Conservation (phyloP, 1,140 invertebrate genomes). For the Hycleus cichorii region DNA sequence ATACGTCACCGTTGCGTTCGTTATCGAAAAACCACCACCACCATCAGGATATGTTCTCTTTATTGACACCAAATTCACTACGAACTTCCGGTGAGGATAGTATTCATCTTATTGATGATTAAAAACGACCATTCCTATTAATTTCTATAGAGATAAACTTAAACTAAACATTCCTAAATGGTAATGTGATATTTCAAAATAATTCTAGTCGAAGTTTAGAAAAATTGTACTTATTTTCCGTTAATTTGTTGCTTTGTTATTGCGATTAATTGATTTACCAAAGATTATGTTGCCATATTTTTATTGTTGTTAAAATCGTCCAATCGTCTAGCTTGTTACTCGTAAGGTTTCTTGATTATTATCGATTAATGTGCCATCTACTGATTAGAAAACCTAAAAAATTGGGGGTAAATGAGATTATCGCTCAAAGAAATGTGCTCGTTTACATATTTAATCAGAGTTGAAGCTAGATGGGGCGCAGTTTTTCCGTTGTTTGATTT, state of each 20-base stretch:
- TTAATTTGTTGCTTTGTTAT: neutral
- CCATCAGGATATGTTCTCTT: conserved; percentile 36
- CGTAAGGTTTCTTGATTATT: no score
- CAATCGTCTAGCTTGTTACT: no score
- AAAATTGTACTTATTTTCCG: conserved; percentile 5
- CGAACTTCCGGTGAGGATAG: conserved; percentile 35
- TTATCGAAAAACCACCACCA: conserved; percentile 28
- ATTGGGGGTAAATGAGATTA: no score
- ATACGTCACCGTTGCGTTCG: conserved; percentile 31
- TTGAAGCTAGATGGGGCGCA: no score
- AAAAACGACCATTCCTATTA: neutral
- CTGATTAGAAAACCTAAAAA: no score
- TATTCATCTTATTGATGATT: conserved; percentile 34
- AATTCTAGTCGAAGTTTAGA: conserved; percentile 19
- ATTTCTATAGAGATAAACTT: no score
- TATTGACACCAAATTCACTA: conserved; percentile 32
- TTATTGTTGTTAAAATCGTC: no score
- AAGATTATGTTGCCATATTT: neutral
- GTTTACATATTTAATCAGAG: no score
- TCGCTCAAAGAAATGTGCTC: no score
- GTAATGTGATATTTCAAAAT: conserved; percentile 18
- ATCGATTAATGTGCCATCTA: no score
- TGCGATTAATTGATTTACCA: conserved; percentile 1
- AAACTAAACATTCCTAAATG: neutral
- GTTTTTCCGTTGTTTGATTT: no score